A percentile compares a stretch with the other conserved stretches of the same genome.
phyloP scores from a whole-genome alignment of 2,113 vertebrate genomes.

The Cygnus atratus region DNA sequence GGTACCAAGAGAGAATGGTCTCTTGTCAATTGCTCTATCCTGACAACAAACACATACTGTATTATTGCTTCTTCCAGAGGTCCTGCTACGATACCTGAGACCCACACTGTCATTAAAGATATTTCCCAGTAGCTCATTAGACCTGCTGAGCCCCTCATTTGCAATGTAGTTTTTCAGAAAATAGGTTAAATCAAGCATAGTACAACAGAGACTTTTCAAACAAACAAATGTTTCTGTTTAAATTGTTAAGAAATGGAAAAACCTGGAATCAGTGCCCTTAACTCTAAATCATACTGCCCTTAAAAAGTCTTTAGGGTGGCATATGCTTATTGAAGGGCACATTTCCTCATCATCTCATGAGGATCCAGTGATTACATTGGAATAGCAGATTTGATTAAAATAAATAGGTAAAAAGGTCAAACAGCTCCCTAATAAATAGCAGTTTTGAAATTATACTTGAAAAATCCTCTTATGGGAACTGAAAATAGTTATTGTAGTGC shows the following conservation, averaged over 20 bases:
- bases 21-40: background rate
- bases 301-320: background rate
- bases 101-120: background rate
- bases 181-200: background rate
- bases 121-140: background rate
- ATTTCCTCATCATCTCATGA: background rate
- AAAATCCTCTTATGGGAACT: background rate
- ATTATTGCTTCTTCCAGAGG: background rate
- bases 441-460: background rate
- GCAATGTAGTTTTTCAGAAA: background rate
- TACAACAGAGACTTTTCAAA: background rate
- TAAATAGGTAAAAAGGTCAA: background rate
- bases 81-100: background rate
- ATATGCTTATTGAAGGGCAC: background rate
- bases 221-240: background rate
- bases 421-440: background rate
- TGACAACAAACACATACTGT: background rate
- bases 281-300: background rate
- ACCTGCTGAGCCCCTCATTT: background rate
- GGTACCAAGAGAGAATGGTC: background rate
- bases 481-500: background rate
- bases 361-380: background rate
- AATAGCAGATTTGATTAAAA: conserved; percentile 4
- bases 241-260: background rate
- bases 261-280: background rate